Conservation (phyloP, 2,888 invertebrate species). For the Sialis lutaria region DNA sequence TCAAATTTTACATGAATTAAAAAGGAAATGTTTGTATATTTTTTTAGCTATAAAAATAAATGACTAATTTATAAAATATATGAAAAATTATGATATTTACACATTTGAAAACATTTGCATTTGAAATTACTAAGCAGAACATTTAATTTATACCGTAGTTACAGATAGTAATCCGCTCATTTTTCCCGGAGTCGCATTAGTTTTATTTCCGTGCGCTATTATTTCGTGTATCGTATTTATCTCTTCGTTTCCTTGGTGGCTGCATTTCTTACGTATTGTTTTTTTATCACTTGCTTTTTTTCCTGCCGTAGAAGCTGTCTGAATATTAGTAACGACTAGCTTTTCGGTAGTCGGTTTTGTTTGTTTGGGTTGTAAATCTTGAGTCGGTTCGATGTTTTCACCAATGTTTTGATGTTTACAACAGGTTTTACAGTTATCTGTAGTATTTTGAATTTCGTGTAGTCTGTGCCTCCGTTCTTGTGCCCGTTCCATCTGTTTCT, state of each 20-base stretch:
- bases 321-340: slow-evolving; percentile 14
- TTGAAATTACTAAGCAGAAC: too few species aligned
- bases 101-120: too few species aligned
- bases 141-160: slow-evolving; percentile 29
- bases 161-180: slow-evolving; percentile 38
- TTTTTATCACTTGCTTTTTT: slow-evolving; percentile 8
- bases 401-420: slow-evolving; percentile 1
- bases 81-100: too few species aligned
- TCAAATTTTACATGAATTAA: too few species aligned
- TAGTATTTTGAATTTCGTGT: slow-evolving; percentile 14
- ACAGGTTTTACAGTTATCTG: slow-evolving; percentile 7
- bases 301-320: slow-evolving; percentile 14
- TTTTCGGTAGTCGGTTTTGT: slow-evolving; percentile 31
- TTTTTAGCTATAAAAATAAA: too few species aligned
- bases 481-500: slow-evolving; percentile 52
- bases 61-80: too few species aligned
- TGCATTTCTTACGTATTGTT: slow-evolving; percentile 18
- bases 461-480: slow-evolving; percentile 37
- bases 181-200: slow-evolving; percentile 27
- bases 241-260: slow-evolving; percentile 27
- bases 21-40: too few species aligned
- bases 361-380: slow-evolving; percentile 18
- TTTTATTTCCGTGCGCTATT: slow-evolving; percentile 28
- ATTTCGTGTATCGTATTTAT: slow-evolving; percentile 40
- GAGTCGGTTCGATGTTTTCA: background rate